A percentile compares a stretch with the other conserved stretches of the same genome.
Conservation (phyloP, 2,888 invertebrate species). For the Microctonus aethiopoides region DNA sequence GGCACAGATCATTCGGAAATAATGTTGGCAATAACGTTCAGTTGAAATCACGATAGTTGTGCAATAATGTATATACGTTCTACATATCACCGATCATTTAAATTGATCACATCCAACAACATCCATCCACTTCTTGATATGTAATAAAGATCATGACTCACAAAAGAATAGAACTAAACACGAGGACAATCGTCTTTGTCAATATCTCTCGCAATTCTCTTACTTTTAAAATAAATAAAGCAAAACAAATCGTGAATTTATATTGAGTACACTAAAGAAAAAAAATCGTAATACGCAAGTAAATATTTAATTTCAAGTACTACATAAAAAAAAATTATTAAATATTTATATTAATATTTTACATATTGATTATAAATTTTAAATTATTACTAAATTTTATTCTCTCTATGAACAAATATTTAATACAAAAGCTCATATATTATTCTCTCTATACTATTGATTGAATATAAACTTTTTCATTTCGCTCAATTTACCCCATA, state of each 20-base stretch:
- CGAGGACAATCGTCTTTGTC: not conserved
- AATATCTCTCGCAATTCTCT: not conserved
- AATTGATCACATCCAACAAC: constrained; percentile 10
- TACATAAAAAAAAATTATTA: no score
- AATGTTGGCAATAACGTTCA: not conserved
- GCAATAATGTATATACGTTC: not conserved
- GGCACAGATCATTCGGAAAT: not conserved
- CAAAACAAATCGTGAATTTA: no score
- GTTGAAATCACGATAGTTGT: constrained; percentile 5
- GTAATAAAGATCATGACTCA: constrained; percentile 15
- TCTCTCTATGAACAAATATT: no score
- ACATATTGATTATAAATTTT: no score
- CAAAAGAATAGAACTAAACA: not conserved
- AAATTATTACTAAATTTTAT: no score
- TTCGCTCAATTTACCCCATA: not conserved
- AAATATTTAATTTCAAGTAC: no score
- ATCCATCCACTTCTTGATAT: not conserved
- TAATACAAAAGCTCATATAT: no score
- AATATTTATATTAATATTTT: no score
- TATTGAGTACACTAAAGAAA: not conserved
- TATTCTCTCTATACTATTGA: not conserved
- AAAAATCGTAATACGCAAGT: not conserved
- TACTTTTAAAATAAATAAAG: no score
- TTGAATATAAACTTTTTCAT: not conserved
- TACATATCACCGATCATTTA: not conserved